Conservation (phyloP, 1,140 invertebrate species). For the Papilio dardanus region DNA sequence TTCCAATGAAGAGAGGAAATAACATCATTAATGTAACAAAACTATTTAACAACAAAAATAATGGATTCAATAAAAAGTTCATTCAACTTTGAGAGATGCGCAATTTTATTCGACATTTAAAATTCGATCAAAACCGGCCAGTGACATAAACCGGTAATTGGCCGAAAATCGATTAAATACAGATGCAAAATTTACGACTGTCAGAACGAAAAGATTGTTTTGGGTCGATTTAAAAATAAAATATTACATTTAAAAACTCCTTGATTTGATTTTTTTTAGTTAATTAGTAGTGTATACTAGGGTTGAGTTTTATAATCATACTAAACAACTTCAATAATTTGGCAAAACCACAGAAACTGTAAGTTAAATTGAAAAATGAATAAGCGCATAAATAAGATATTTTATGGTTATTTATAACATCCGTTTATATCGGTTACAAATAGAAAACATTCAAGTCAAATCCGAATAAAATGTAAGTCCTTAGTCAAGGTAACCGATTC, state of each 20-base stretch:
- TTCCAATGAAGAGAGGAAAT: neutral
- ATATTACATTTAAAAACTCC: neutral
- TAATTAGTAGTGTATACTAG: neutral
- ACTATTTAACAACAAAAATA: constrained; percentile 9
- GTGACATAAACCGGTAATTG: constrained; percentile 19
- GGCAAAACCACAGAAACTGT: neutral
- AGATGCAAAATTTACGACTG: constrained; percentile 17
- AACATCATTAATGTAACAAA: neutral
- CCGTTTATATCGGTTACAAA: neutral
- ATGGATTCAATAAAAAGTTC: constrained; percentile 14
- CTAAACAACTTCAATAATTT: too few relatives aligned
- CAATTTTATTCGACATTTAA: constrained; percentile 11
- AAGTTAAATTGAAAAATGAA: too few relatives aligned
- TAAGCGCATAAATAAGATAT: neutral
- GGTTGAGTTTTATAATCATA: too few relatives aligned
- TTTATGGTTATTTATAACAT: neutral
- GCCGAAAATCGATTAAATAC: constrained; percentile 18
- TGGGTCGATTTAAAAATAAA: constrained; percentile 9
- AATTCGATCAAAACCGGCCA: constrained; percentile 12
- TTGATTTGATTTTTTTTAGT: neutral
- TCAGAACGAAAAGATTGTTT: constrained; percentile 4
- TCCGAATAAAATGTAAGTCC: neutral
- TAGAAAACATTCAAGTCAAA: neutral
- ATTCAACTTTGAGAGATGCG: constrained; percentile 6
- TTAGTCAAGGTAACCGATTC: constrained; percentile 15